These are phyloP conservation scores for Tonatia bakeri DNA, from an alignment of 2,113 vertebrate genomes.

Conservation along the genomic window DNA sequence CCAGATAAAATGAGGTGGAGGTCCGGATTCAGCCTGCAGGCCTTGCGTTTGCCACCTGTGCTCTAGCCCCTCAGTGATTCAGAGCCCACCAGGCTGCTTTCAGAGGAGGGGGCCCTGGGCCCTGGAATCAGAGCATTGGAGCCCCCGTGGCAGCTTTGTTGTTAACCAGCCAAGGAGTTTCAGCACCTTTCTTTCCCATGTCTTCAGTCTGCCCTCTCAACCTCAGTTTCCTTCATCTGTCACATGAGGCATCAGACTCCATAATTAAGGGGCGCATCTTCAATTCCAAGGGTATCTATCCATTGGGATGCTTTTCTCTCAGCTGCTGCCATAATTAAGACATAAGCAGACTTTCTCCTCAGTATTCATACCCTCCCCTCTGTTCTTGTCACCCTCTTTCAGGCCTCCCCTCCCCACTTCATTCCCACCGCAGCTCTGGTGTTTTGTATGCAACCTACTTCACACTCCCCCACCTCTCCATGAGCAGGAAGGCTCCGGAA, in stretches of 20 bases:
- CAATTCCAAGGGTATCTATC: neutral
- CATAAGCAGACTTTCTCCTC: neutral
- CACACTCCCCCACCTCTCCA: neutral
- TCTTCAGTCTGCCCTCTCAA: neutral
- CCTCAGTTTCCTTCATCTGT: neutral
- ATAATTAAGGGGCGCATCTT: neutral
- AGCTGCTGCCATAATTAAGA: neutral
- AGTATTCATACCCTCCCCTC: neutral
- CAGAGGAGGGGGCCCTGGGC: neutral
- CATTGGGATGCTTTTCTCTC: neutral
- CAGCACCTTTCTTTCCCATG: no score
- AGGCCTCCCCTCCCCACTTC: neutral
- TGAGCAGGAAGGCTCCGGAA: neutral
- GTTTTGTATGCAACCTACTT: fast-evolving
- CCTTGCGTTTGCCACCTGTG: no score
- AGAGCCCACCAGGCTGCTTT: neutral
- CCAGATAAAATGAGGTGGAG: no score
- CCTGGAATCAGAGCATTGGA: neutral
- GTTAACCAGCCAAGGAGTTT: neutral
- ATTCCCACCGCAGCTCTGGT: no score
- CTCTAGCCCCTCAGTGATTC: neutral
- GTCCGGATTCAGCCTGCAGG: no score
- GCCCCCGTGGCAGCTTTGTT: neutral
- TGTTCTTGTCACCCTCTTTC: neutral
- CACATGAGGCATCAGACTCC: neutral